Evolutionary conservation across 92 coral and sea anemone species (phyloP).

Genomic region (Desmophyllum pertusum): DNA sequence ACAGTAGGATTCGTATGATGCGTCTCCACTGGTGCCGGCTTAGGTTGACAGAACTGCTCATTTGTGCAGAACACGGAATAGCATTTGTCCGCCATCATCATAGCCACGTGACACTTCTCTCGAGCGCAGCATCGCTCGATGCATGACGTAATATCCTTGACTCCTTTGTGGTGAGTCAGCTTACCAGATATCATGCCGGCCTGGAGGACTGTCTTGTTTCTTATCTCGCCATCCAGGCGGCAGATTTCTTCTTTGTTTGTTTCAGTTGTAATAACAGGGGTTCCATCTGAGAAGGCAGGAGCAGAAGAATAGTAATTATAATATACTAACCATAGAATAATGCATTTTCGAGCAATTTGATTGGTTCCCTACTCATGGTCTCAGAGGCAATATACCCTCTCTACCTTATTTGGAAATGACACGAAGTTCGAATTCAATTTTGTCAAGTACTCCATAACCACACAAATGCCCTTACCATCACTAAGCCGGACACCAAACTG

Average conservation of each 20-base stretch:
- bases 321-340: too few relatives aligned
- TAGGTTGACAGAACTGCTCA: conserved; percentile 78
- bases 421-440: too few relatives aligned
- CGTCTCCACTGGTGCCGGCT: conserved; percentile 85
- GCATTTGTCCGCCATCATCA: conserved; percentile 92
- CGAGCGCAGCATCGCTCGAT: conserved; percentile 83
- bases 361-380: too few relatives aligned
- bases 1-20: conserved; percentile 80
- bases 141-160: conserved; percentile 78
- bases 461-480: conserved; percentile 64
- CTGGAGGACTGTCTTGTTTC: conserved; percentile 81
- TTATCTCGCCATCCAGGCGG: conserved; percentile 79
- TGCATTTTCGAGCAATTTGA: too few relatives aligned
- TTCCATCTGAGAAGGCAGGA: conserved; percentile 20
- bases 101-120: conserved; percentile 90
- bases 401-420: too few relatives aligned
- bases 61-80: conserved; percentile 89
- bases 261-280: conserved; percentile 35
- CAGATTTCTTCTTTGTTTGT: conserved; percentile 73
- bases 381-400: too few relatives aligned
- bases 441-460: too few relatives aligned
- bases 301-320: not conserved
- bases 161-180: conserved; percentile 82
- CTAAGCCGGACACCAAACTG: conserved; percentile 79
- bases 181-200: conserved; percentile 98